Conservation (phyloP, 1,140 invertebrate genomes). For the Chrysoperla carnea region DNA sequence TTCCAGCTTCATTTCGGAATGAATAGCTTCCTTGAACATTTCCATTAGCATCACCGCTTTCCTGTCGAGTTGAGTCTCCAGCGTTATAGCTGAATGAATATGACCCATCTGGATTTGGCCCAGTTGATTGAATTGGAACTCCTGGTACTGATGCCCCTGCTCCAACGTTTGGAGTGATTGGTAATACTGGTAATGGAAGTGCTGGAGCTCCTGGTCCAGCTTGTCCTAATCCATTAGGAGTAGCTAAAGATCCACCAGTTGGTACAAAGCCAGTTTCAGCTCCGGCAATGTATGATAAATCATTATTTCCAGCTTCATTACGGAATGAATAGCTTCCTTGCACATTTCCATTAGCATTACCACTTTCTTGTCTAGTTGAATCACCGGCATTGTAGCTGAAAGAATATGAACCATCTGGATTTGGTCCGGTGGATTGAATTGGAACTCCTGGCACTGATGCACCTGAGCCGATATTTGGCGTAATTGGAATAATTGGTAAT, state of each 20-base stretch:
- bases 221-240: not conserved
- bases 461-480: not conserved
- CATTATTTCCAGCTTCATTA: conserved; percentile 2
- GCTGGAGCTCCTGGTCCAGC: not conserved
- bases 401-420: conserved; percentile 10
- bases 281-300: conserved; percentile 5
- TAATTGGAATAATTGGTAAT: not conserved
- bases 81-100: conserved; percentile 12
- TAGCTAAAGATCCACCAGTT: not conserved
- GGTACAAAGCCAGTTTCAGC: conserved; percentile 5
- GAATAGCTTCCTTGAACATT: conserved; percentile 12
- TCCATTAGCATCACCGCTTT: conserved; percentile 10
- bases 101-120: conserved; percentile 7
- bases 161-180: not conserved
- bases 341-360: conserved; percentile 11
- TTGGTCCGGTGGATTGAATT: not conserved
- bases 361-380: conserved; percentile 9
- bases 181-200: not conserved
- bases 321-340: conserved; percentile 9
- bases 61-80: conserved; percentile 9
- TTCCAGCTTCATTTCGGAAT: conserved; percentile 6
- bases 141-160: not conserved
- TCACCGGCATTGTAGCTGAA: conserved; percentile 11
- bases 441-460: too few relatives aligned
- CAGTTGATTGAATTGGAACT: not conserved